A percentile compares a stretch with the other conserved stretches of the same genome.
Conservation (phyloP, 2,113 vertebrate species). For the Vidua macroura region DNA sequence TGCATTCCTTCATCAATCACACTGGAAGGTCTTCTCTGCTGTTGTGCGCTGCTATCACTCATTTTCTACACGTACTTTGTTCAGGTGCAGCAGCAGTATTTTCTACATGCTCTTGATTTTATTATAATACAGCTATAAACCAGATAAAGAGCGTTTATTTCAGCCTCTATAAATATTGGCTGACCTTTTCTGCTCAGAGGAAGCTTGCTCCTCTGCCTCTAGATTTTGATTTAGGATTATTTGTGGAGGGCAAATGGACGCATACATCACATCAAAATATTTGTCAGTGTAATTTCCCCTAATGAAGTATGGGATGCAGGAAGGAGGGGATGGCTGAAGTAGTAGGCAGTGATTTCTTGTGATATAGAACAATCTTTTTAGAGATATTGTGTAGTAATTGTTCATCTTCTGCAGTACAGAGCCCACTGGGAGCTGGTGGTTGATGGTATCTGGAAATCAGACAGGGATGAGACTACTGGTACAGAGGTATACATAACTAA, state of each 20-base stretch:
- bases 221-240: conserved; percentile 46
- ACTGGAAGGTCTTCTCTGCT: neutral
- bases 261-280: neutral
- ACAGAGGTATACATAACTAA: neutral
- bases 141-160: conserved; percentile 27
- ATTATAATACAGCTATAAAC: conserved; percentile 38
- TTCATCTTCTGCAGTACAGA: neutral
- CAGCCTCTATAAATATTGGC: conserved; percentile 22
- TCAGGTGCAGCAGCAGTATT: neutral
- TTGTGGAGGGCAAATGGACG: conserved; percentile 33
- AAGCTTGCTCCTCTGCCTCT: neutral
- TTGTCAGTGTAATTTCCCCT: neutral
- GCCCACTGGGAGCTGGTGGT: neutral
- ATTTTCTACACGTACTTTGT: neutral
- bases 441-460: neutral
- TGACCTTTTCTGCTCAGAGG: conserved; percentile 49
- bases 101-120: conserved; percentile 27
- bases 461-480: neutral
- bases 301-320: neutral
- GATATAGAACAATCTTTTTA: neutral
- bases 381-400: neutral
- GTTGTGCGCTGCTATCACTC: neutral
- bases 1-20: neutral
- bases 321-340: neutral
- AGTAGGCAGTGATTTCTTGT: neutral